These are phyloP conservation scores for Pristionchus japonicus DNA, from an alignment of 2,888 invertebrate genomes.

Conservation along the genomic window DNA sequence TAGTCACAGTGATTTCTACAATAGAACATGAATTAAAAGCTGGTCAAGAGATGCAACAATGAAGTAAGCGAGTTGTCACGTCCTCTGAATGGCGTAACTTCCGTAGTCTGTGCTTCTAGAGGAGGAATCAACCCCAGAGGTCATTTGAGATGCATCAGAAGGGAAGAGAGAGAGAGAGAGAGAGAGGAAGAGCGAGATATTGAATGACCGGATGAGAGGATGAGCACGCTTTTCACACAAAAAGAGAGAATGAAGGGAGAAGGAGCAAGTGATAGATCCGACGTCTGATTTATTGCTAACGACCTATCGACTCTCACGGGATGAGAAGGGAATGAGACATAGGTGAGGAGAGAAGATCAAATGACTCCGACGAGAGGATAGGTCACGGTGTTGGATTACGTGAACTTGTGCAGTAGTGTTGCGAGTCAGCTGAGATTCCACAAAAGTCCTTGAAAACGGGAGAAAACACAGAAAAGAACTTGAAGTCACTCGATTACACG, in stretches of 20 bases:
- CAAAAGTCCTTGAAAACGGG: neutral
- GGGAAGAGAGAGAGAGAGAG: neutral
- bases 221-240: neutral
- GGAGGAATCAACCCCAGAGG: conserved; percentile 2
- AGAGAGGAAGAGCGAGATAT: neutral
- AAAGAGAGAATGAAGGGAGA: neutral
- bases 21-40: no score
- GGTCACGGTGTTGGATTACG: neutral
- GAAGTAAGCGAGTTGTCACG: neutral
- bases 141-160: conserved; percentile 40
- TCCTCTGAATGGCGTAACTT: neutral
- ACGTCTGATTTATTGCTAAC: conserved; percentile 24
- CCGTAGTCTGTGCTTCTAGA: neutral
- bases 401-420: neutral
- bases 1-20: neutral
- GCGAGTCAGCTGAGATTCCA: neutral
- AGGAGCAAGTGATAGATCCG: neutral
- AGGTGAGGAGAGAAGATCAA: neutral
- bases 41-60: neutral
- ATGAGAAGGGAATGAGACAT: neutral
- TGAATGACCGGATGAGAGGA: neutral
- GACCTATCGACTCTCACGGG: neutral
- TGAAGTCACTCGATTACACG: neutral
- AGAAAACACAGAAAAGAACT: neutral
- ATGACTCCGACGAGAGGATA: neutral